Percentiles rank a stretch among this genome's conserved stretches.
Evolutionary conservation across 2,113 vertebrate genomes (phyloP).

Genomic region (Eleginops maclovinus): DNA sequence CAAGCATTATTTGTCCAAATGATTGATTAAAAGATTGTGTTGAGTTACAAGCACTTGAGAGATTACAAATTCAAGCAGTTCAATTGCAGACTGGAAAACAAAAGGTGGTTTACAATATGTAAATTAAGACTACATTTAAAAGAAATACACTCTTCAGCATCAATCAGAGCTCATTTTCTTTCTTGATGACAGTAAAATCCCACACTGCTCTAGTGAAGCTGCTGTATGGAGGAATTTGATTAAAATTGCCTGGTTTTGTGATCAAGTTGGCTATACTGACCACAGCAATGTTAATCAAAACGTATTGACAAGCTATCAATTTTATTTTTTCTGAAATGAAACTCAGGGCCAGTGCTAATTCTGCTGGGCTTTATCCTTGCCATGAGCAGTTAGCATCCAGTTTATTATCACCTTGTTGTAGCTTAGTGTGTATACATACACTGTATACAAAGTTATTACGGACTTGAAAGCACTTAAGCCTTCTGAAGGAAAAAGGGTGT

Average conservation of each 20-base stretch:
- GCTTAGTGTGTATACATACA: slow-evolving; percentile 64
- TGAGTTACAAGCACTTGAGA: neutral
- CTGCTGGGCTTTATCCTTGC: slow-evolving; percentile 59
- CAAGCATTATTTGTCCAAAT: neutral
- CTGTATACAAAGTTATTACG: slow-evolving; percentile 74
- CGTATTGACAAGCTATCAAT: slow-evolving; percentile 28
- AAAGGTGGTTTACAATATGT: neutral
- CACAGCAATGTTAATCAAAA: slow-evolving; percentile 57
- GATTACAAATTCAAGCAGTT: neutral
- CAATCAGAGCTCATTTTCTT: slow-evolving; percentile 36
- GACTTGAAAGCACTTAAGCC: slow-evolving; percentile 69
- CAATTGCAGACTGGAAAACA: neutral
- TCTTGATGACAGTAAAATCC: slow-evolving; percentile 59
- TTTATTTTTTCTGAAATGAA: slow-evolving; percentile 26
- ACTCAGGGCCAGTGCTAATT: slow-evolving; percentile 47
- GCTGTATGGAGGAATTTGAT: slow-evolving; percentile 44
- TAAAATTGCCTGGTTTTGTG: slow-evolving; percentile 51
- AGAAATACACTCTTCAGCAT: slow-evolving; percentile 13
- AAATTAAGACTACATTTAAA: neutral
- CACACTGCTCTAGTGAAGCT: slow-evolving; percentile 28
- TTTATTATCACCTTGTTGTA: slow-evolving; percentile 74
- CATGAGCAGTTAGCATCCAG: slow-evolving; percentile 49
- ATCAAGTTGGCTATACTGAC: slow-evolving; percentile 26
- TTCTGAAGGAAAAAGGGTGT: slow-evolving; percentile 58
- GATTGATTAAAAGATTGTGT: neutral